Percentiles rank a stretch among this genome's conserved stretches.
Evolutionary conservation across 1,140 invertebrate genomes (phyloP).

Genomic region (Micrasema longulum): DNA sequence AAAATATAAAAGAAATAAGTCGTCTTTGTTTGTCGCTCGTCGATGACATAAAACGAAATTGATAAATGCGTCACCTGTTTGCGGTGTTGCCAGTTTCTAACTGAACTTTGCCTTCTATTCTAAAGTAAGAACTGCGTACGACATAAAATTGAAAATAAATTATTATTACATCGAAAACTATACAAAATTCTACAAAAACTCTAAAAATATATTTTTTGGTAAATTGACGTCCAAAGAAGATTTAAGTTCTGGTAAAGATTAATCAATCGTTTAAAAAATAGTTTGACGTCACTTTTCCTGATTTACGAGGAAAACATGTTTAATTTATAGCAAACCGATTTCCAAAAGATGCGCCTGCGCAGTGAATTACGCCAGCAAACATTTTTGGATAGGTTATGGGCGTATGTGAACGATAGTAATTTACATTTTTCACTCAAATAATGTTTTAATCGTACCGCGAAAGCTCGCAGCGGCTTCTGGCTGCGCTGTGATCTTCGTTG

Average conservation of each 20-base stretch:
- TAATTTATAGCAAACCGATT: conserved; percentile 30
- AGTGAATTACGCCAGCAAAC: conserved; percentile 48
- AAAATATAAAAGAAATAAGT: conserved; percentile 40
- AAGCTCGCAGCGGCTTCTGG: conserved; percentile 43
- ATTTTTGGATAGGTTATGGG: conserved; percentile 48
- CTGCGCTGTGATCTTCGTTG: conserved; percentile 42
- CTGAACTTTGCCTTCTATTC: conserved; percentile 27
- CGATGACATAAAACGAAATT: conserved; percentile 66
- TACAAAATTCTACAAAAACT: too few species aligned
- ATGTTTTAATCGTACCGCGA: conserved; percentile 44
- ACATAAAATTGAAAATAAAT: background rate
- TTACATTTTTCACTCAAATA: conserved; percentile 33
- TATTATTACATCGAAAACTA: too few species aligned
- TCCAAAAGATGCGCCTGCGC: conserved; percentile 41
- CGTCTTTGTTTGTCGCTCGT: conserved; percentile 46
- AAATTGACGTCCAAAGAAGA: too few species aligned
- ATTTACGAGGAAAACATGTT: conserved; percentile 18
- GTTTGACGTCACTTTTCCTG: conserved; percentile 18
- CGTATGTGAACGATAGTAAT: conserved; percentile 45
- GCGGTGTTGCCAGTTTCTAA: conserved; percentile 57
- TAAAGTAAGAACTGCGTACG: conserved; percentile 3
- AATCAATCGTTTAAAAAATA: background rate
- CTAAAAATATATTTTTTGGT: too few species aligned
- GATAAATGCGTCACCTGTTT: conserved; percentile 68
- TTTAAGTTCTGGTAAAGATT: background rate